Conservation (phyloP, 2,888 invertebrate species). For the Cosmia trapezina region DNA sequence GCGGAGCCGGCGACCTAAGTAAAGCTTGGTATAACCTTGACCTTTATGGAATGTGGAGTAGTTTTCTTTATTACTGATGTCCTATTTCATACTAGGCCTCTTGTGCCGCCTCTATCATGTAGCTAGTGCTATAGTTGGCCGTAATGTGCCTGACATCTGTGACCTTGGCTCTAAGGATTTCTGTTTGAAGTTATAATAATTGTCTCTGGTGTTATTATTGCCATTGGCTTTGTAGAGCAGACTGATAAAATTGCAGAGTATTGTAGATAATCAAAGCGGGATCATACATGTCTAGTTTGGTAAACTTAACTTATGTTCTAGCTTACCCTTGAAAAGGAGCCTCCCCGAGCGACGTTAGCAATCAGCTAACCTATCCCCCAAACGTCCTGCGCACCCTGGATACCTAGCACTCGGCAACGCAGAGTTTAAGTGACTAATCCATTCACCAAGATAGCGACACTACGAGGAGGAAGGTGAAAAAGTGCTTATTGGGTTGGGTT, state of each 20-base stretch:
- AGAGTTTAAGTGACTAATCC: too few relatives aligned
- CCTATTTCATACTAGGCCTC: constrained; percentile 29
- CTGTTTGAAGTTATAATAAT: constrained; percentile 29
- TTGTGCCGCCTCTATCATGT: constrained; percentile 58
- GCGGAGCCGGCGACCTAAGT: constrained; percentile 30
- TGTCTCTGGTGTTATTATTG: constrained; percentile 8
- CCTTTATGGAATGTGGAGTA: constrained; percentile 34
- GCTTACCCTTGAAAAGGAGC: neutral
- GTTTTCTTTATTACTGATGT: constrained; percentile 48
- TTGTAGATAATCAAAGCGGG: neutral
- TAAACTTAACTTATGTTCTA: too few relatives aligned
- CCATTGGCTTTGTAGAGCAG: neutral
- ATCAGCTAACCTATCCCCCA: too few relatives aligned
- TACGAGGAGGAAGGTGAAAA: constrained; percentile 3
- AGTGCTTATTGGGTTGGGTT: constrained; percentile 13
- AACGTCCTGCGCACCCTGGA: too few relatives aligned
- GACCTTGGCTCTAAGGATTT: constrained; percentile 32
- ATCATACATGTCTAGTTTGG: neutral
- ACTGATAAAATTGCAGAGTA: neutral
- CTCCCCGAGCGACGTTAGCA: too few relatives aligned
- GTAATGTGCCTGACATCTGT: constrained; percentile 32
- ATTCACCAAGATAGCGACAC: too few relatives aligned
- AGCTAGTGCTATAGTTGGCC: constrained; percentile 18
- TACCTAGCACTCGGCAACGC: too few relatives aligned
- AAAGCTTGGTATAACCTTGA: constrained; percentile 30